Evolutionary conservation across 2,113 vertebrate genomes (phyloP).

Genomic region (Pholis gunnellus): DNA sequence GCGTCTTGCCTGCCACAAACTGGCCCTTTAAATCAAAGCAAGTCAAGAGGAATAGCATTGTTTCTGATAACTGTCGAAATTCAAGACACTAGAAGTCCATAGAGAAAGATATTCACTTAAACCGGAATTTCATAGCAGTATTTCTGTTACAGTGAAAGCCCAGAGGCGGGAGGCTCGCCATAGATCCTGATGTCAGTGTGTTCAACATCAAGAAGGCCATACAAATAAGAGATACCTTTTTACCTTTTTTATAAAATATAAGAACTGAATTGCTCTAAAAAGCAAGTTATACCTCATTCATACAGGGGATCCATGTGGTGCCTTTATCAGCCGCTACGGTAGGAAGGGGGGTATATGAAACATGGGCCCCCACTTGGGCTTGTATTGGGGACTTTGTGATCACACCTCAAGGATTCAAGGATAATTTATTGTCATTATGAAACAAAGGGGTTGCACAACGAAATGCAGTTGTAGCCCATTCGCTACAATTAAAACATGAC

Average conservation of each 20-base stretch:
- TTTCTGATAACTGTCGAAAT: constrained; percentile 48
- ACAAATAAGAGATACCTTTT: constrained; percentile 21
- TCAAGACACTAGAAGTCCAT: constrained; percentile 9
- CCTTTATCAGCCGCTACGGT: not conserved
- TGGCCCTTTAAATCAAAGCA: constrained; percentile 47
- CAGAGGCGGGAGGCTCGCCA: constrained; percentile 5
- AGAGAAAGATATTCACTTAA: constrained; percentile 16
- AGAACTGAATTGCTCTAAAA: not conserved
- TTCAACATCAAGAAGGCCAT: constrained; percentile 20
- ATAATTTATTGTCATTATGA: no score
- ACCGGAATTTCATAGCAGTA: constrained; percentile 17
- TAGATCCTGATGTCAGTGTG: constrained; percentile 35
- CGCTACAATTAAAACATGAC: no score
- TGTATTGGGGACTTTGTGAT: not conserved
- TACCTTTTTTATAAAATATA: not conserved
- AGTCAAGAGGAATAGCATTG: constrained; percentile 22
- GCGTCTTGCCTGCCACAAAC: constrained; percentile 20
- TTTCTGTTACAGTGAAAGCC: constrained; percentile 20
- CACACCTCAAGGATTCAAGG: not conserved
- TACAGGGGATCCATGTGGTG: not conserved
- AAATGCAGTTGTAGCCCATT: no score
- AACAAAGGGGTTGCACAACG: no score
- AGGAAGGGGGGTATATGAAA: not conserved
- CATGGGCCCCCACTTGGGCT: not conserved
- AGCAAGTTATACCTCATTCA: not conserved